A percentile compares a stretch with the other conserved stretches of the same genome.
Evolutionary conservation across 1,140 invertebrate genomes (phyloP).

Genomic region (Planococcus citri): DNA sequence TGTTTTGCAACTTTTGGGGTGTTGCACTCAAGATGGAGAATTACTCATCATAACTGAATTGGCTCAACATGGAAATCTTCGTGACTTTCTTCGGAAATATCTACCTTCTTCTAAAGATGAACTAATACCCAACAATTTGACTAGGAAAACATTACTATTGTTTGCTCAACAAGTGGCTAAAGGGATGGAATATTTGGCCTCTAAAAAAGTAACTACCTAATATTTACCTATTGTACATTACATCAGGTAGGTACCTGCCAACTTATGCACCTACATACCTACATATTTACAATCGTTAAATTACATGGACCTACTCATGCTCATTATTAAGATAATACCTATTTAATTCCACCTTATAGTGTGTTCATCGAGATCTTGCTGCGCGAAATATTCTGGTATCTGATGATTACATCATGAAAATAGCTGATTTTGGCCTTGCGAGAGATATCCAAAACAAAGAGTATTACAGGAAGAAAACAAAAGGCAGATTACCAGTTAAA

Average conservation of each 20-base stretch:
- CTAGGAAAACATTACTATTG: too few species aligned
- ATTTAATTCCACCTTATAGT: constrained; percentile 48
- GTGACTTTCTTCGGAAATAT: constrained; percentile 83
- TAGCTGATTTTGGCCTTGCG: constrained; percentile 97
- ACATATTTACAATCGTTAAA: too few species aligned
- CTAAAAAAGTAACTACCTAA: constrained; percentile 74
- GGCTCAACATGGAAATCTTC: constrained; percentile 85
- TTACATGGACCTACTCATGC: too few species aligned
- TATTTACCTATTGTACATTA: too few species aligned
- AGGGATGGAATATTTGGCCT: constrained; percentile 95
- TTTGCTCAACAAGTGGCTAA: constrained; percentile 93
- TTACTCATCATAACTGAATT: constrained; percentile 95
- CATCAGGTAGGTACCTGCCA: too few species aligned
- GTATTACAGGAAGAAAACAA: constrained; percentile 94
- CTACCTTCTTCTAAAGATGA: constrained; percentile 50
- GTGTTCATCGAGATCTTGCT: constrained; percentile 93
- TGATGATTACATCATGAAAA: constrained; percentile 85
- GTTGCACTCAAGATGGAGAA: constrained; percentile 89
- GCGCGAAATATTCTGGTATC: constrained; percentile 93
- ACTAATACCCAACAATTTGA: too few species aligned
- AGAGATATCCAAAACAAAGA: constrained; percentile 86
- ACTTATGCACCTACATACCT: too few species aligned
- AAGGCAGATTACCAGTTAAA: constrained; percentile 87
- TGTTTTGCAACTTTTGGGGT: constrained; percentile 92
- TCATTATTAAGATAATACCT: too few species aligned